Conservation (phyloP, 2,113 vertebrate species). For the Stegastes partitus region DNA sequence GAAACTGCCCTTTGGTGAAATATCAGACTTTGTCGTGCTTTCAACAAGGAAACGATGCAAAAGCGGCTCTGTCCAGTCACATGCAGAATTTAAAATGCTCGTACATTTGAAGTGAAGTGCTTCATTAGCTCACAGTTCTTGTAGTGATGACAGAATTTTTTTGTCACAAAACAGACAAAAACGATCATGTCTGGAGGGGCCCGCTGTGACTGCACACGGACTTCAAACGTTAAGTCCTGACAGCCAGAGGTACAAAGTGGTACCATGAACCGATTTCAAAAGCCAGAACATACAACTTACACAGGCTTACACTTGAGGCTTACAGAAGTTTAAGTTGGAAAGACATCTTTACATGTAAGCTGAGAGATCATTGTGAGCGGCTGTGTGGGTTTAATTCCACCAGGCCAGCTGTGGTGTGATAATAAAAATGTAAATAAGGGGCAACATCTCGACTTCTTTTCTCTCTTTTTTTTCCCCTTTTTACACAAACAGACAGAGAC, state of each 20-base stretch:
- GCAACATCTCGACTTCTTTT: conserved; percentile 28
- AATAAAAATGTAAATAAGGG: conserved; percentile 19
- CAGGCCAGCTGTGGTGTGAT: conserved; percentile 23
- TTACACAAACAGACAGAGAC: conserved; percentile 15
- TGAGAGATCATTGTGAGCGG: not conserved
- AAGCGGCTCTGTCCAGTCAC: not conserved
- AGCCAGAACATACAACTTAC: conserved; percentile 34
- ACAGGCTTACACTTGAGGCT: not conserved
- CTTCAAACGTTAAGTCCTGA: conserved; percentile 14
- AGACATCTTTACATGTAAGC: conserved; percentile 17
- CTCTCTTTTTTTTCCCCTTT: not conserved
- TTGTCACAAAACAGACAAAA: not conserved
- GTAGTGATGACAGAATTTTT: not conserved
- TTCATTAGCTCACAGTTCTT: not conserved
- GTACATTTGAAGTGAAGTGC: not conserved
- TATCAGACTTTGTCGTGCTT: not conserved
- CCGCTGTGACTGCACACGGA: not conserved
- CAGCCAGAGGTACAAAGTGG: not conserved
- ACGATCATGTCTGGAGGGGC: no score
- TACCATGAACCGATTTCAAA: conserved; percentile 8
- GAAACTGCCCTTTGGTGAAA: not conserved
- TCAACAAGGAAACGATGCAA: not conserved
- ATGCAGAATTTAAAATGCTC: not conserved
- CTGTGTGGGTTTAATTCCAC: conserved; percentile 22
- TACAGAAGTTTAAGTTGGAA: conserved; percentile 17